These are phyloP conservation scores for Diaperis boleti DNA, from an alignment of 2,888 invertebrate genomes.

Conservation along the genomic window DNA sequence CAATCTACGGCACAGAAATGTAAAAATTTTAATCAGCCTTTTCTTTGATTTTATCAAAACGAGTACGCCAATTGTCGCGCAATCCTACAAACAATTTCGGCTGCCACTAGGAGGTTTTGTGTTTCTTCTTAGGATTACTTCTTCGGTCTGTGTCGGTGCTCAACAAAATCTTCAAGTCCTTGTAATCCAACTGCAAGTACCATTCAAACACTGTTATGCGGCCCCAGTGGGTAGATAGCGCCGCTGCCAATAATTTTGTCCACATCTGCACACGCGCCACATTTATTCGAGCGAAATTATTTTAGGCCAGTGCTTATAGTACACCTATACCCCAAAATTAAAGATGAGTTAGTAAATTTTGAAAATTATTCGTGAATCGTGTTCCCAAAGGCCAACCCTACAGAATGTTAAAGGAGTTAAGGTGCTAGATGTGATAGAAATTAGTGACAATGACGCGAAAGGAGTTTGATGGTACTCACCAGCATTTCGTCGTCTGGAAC, in stretches of 20 bases:
- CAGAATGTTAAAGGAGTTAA: constrained; percentile 15
- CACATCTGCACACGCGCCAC: constrained; percentile 56
- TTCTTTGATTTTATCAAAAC: constrained; percentile 56
- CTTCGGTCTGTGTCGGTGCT: constrained; percentile 70
- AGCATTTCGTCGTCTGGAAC: constrained; percentile 95
- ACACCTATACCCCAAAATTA: constrained; percentile 10
- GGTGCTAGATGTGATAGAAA: constrained; percentile 45
- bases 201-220: constrained; percentile 62
- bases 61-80: constrained; percentile 54
- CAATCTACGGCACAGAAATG: constrained; percentile 21
- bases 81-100: constrained; percentile 53
- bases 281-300: constrained; percentile 3
- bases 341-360: constrained; percentile 14
- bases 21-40: constrained; percentile 55
- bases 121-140: constrained; percentile 76
- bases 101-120: constrained; percentile 75
- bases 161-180: constrained; percentile 77
- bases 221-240: constrained; percentile 60
- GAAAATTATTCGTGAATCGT: constrained; percentile 10
- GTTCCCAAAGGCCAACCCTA: constrained; percentile 8
- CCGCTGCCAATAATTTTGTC: constrained; percentile 61
- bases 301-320: not conserved
- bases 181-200: constrained; percentile 73
- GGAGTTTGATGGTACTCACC: constrained; percentile 71
- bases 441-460: constrained; percentile 34